Percentiles rank a stretch among this genome's conserved stretches.
Conservation (phyloP, 2,113 vertebrate species). For the Micronycteris hirsuta region DNA sequence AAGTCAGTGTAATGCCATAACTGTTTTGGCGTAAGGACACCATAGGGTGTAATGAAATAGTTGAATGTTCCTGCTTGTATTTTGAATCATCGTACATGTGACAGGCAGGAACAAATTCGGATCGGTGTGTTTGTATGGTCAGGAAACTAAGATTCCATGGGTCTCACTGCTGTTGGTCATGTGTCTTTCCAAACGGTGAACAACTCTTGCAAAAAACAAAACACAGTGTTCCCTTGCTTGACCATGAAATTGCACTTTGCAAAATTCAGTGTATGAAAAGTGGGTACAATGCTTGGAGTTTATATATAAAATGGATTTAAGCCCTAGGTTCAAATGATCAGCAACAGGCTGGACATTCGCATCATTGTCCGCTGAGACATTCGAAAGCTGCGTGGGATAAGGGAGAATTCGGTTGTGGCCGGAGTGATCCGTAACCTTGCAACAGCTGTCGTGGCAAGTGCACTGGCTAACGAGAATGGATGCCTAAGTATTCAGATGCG, state of each 20-base stretch:
- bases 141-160: background rate
- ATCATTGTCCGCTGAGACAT: background rate
- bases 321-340: background rate
- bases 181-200: background rate
- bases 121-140: background rate
- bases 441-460: background rate
- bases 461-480: background rate
- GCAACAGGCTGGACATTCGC: background rate
- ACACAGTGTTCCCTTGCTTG: background rate
- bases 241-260: background rate
- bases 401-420: background rate
- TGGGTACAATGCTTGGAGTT: background rate
- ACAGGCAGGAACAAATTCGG: background rate
- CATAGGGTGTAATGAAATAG: background rate
- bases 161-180: background rate
- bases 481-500: background rate
- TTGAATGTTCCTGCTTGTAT: background rate
- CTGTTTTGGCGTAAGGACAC: background rate
- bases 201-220: background rate
- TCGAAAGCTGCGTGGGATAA: background rate
- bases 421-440: background rate
- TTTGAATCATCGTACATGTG: background rate
- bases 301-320: background rate
- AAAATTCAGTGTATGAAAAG: background rate
- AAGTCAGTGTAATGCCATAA: background rate